phyloP scores from a whole-genome alignment of 2,888 invertebrate species.

The Phymatocera aterrima region DNA sequence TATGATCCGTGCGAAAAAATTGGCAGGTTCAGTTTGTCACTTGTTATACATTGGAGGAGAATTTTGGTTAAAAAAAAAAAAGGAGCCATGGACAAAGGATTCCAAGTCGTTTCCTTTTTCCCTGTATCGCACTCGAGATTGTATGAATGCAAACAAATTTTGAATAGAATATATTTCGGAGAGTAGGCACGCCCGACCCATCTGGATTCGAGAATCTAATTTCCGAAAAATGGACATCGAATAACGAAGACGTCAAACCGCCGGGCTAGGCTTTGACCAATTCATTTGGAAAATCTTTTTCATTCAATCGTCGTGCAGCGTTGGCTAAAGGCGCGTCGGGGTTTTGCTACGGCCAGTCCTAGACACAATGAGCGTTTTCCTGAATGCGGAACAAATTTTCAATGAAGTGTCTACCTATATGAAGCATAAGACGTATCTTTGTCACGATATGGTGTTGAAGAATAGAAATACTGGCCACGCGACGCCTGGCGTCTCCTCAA shows the following conservation, averaged over 20 bases:
- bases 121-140: slow-evolving; percentile 50
- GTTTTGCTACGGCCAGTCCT: not conserved
- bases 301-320: too few relatives aligned
- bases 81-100: not conserved
- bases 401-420: slow-evolving; percentile 2
- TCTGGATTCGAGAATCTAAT: slow-evolving; percentile 29
- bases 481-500: not conserved
- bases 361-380: not conserved
- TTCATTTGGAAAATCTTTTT: slow-evolving; percentile 43
- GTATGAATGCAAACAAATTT: slow-evolving; percentile 72
- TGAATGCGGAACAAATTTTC: slow-evolving; percentile 37
- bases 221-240: slow-evolving; percentile 39
- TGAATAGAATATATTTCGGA: slow-evolving; percentile 60
- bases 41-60: too few relatives aligned
- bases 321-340: too few relatives aligned
- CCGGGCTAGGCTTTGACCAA: slow-evolving; percentile 36
- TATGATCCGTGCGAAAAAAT: too few relatives aligned
- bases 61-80: too few relatives aligned
- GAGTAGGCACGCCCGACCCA: not conserved
- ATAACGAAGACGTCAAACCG: slow-evolving; percentile 42
- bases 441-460: not conserved
- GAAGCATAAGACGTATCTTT: too few relatives aligned
- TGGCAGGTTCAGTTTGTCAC: too few relatives aligned
- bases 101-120: not conserved
- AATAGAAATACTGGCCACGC: not conserved